Conservation (phyloP, 1,140 invertebrate species). For the Polyergus mexicanus region DNA sequence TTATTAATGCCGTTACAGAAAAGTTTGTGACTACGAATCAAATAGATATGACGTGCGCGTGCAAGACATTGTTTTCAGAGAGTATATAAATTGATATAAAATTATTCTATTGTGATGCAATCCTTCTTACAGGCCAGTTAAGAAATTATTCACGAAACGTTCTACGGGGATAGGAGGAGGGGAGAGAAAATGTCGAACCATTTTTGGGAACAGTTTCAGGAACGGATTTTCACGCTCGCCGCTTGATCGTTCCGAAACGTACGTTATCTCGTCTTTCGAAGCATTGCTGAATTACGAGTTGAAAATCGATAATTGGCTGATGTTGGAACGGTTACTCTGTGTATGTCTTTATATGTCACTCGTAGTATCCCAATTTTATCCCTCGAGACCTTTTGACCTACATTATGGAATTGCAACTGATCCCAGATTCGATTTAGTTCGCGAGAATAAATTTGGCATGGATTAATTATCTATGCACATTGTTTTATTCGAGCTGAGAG, state of each 20-base stretch:
- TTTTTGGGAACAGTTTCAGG: constrained; percentile 53
- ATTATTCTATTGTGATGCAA: constrained; percentile 6
- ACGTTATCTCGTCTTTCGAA: constrained; percentile 55
- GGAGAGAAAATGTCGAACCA: constrained; percentile 25
- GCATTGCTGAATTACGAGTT: constrained; percentile 40
- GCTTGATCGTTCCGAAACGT: constrained; percentile 50
- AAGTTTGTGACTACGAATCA: not conserved
- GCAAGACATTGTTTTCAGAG: not conserved
- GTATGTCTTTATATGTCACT: constrained; percentile 1
- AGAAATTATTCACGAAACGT: constrained; percentile 40
- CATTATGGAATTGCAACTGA: constrained; percentile 24
- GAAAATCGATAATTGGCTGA: constrained; percentile 49
- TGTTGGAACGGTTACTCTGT: constrained; percentile 39
- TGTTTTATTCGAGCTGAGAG: constrained; percentile 42
- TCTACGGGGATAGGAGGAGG: not conserved
- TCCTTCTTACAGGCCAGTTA: constrained; percentile 29
- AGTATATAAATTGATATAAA: not conserved
- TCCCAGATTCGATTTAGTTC: constrained; percentile 27
- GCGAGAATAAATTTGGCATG: constrained; percentile 43
- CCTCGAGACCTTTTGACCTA: constrained; percentile 59
- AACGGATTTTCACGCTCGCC: constrained; percentile 31
- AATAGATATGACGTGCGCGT: not conserved
- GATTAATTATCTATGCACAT: constrained; percentile 51
- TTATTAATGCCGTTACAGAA: constrained; percentile 13
- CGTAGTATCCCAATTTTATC: constrained; percentile 57